Evolutionary conservation across 92 coral and sea anemone species (phyloP).

Genomic region (Paragorgia papillata): DNA sequence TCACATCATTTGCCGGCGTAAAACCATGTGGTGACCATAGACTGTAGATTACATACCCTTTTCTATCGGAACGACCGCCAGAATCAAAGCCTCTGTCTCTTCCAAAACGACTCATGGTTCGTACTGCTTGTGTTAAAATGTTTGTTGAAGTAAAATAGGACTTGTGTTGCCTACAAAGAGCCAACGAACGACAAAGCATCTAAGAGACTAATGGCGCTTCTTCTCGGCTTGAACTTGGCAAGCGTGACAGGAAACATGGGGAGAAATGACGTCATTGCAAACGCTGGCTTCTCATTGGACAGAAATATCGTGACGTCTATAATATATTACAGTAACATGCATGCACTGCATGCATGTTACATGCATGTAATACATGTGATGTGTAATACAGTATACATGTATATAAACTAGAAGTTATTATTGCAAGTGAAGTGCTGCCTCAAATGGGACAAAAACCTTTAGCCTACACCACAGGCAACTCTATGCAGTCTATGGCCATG

Average conservation of each 20-base stretch:
- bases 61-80: conserved; percentile 97
- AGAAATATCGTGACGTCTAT: neutral
- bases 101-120: conserved; percentile 94
- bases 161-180: conserved; percentile 2
- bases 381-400: too few relatives aligned
- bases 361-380: too few relatives aligned
- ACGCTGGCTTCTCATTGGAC: conserved; percentile 7
- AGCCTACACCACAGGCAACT: too few relatives aligned
- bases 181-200: conserved; percentile 35
- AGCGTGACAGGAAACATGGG: too few relatives aligned
- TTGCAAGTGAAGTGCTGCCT: too few relatives aligned
- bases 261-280: neutral
- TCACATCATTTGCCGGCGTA: conserved; percentile 18
- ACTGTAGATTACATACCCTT: conserved; percentile 68
- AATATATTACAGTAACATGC: too few relatives aligned
- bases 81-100: conserved; percentile 90
- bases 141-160: conserved; percentile 3
- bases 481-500: too few relatives aligned
- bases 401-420: too few relatives aligned
- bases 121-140: conserved; percentile 49
- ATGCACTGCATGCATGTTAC: too few relatives aligned
- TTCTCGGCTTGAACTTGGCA: too few relatives aligned
- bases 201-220: neutral
- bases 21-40: conserved; percentile 24
- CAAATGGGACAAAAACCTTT: too few relatives aligned